Percentiles rank a stretch among this genome's conserved stretches.
Conservation (phyloP, 35 echinoderm and acorn worm species). For the Stichopus chloronotus region DNA sequence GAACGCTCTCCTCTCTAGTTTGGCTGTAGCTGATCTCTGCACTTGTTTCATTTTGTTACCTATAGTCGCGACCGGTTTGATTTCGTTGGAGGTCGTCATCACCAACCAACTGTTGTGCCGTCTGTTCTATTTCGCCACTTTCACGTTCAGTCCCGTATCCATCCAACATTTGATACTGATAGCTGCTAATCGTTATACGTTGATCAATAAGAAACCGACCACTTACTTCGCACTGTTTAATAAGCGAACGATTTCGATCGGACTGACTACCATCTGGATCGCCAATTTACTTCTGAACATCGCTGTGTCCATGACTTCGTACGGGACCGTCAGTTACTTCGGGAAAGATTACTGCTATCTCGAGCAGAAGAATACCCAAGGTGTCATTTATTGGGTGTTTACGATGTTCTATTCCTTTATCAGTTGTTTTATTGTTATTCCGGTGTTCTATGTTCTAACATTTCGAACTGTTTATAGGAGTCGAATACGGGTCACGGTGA, state of each 20-base stretch:
- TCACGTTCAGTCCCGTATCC: slow-evolving; percentile 36
- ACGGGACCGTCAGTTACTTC: background rate
- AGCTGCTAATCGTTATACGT: slow-evolving; percentile 20
- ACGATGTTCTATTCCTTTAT: slow-evolving; percentile 23
- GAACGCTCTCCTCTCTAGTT: slow-evolving; percentile 10
- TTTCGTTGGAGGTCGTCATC: slow-evolving; percentile 39
- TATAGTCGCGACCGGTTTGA: background rate
- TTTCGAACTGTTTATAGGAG: slow-evolving; percentile 45
- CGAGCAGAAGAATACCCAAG: background rate
- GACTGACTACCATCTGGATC: background rate
- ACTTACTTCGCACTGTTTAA: slow-evolving; percentile 39
- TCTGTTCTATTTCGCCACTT: slow-evolving; percentile 3
- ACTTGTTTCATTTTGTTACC: slow-evolving; percentile 19
- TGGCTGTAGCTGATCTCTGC: slow-evolving; percentile 40
- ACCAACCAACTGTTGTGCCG: slow-evolving; percentile 2
- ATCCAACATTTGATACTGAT: slow-evolving; percentile 56
- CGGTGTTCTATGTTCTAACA: slow-evolving; percentile 38
- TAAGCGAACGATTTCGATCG: background rate
- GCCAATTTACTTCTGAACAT: background rate
- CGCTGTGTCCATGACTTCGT: background rate
- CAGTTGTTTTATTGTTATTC: slow-evolving; percentile 44
- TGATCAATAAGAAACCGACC: background rate
- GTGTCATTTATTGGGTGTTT: slow-evolving; percentile 18
- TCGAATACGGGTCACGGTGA: background rate
- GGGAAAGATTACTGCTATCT: slow-evolving; percentile 43